Conservation (phyloP, 2,113 vertebrate species). For the Catharus fuscescens region DNA sequence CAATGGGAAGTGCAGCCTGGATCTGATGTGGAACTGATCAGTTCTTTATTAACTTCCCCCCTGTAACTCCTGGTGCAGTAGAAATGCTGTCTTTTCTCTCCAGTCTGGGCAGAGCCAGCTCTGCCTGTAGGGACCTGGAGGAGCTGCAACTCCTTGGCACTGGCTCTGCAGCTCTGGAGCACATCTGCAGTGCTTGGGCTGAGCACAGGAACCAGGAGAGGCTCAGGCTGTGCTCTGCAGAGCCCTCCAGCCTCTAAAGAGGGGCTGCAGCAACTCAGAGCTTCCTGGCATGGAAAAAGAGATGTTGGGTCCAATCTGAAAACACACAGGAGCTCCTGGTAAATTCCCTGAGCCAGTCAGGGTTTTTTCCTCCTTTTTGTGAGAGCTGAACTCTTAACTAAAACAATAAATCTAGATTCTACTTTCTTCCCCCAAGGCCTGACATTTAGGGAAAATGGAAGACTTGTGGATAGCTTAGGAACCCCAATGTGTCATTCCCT, state of each 20-base stretch:
- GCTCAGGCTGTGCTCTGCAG: neutral
- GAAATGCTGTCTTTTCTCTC: neutral
- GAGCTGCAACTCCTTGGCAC: neutral
- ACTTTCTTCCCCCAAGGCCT: neutral
- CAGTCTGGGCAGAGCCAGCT: neutral
- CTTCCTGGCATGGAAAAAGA: neutral
- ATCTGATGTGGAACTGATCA: neutral
- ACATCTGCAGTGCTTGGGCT: neutral
- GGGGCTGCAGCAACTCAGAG: neutral
- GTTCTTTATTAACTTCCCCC: neutral
- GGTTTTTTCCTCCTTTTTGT: fast-evolving
- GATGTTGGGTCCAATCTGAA: neutral
- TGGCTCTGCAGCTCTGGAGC: neutral
- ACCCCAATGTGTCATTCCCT: neutral
- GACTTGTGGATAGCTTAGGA: neutral
- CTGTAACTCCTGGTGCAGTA: neutral
- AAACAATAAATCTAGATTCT: neutral
- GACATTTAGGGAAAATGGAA: neutral
- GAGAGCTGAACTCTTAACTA: neutral
- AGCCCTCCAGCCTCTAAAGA: neutral
- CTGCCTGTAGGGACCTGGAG: neutral
- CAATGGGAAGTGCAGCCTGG: fast-evolving
- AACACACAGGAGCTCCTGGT: neutral
- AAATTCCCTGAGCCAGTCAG: neutral
- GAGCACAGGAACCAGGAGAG: neutral